Percentiles rank a stretch among this genome's conserved stretches.
phyloP scores from a whole-genome alignment of 1,140 invertebrate species.

The Uloborus diversus region DNA sequence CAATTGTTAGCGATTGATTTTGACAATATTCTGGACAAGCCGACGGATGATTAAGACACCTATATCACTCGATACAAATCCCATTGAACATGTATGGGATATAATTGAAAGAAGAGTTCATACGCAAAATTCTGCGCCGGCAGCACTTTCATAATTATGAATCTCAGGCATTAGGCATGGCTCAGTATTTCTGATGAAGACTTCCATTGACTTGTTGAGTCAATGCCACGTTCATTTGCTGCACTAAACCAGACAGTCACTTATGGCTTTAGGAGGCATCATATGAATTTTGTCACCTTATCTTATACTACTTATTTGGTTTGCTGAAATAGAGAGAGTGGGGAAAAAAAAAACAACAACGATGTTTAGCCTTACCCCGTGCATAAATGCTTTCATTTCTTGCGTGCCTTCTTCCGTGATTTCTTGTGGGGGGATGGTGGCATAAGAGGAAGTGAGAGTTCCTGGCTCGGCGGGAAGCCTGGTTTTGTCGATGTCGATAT shows the following conservation, averaged over 20 bases:
- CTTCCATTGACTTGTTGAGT: no score
- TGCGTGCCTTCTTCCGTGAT: slow-evolving; percentile 22
- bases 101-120: background rate
- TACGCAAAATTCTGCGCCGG: no score
- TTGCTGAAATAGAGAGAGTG: no score
- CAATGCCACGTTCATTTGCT: no score
- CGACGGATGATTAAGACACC: slow-evolving; percentile 2
- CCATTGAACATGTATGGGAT: slow-evolving; percentile 50
- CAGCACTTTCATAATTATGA: no score
- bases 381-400: slow-evolving; percentile 52
- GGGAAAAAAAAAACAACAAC: no score
- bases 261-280: no score
- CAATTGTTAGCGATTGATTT: background rate
- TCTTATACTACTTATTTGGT: no score
- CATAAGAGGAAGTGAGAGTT: slow-evolving; percentile 45
- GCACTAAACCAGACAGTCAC: no score
- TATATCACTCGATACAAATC: slow-evolving; percentile 57
- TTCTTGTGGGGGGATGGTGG: slow-evolving; percentile 41
- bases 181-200: no score
- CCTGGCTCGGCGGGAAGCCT: slow-evolving; percentile 27
- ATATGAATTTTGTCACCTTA: no score
- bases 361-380: slow-evolving; percentile 46
- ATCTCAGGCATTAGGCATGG: no score
- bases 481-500: slow-evolving; percentile 54
- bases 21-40: background rate